Evolutionary conservation across 1,140 invertebrate species (phyloP).

Genomic region (Plodia interpunctella): DNA sequence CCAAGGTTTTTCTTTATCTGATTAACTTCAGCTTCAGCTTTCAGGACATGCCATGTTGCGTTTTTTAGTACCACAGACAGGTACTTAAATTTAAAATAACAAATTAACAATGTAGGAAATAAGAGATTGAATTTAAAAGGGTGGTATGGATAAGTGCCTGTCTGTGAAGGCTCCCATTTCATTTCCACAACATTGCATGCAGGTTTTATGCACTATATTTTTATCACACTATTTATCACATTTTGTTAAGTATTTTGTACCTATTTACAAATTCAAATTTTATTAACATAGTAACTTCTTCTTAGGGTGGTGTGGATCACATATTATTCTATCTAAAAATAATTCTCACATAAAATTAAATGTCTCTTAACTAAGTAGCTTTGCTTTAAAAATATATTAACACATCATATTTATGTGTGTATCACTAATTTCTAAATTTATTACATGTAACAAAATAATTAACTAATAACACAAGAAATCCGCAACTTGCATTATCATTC

Average conservation of each 20-base stretch:
- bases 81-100: slow-evolving; percentile 18
- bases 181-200: slow-evolving; percentile 16
- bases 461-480: slow-evolving; percentile 39
- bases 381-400: too few species aligned
- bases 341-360: too few species aligned
- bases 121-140: not conserved
- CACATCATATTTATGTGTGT: not conserved
- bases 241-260: too few species aligned
- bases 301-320: too few species aligned
- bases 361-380: too few species aligned
- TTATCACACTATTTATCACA: too few species aligned
- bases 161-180: slow-evolving; percentile 8
- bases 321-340: too few species aligned
- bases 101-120: too few species aligned
- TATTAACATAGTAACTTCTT: too few species aligned
- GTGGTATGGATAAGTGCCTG: not conserved
- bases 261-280: too few species aligned
- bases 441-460: not conserved
- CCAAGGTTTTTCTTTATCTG: slow-evolving; percentile 78
- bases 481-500: slow-evolving; percentile 56
- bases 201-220: not conserved
- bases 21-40: slow-evolving; percentile 48
- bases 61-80: slow-evolving; percentile 48
- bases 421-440: not conserved
- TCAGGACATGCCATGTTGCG: slow-evolving; percentile 57